Evolutionary conservation across 2,113 vertebrate species (phyloP), one percentile per base, ranked within the genome.

Genomic region (Aleadryas rufinucha): DNA sequence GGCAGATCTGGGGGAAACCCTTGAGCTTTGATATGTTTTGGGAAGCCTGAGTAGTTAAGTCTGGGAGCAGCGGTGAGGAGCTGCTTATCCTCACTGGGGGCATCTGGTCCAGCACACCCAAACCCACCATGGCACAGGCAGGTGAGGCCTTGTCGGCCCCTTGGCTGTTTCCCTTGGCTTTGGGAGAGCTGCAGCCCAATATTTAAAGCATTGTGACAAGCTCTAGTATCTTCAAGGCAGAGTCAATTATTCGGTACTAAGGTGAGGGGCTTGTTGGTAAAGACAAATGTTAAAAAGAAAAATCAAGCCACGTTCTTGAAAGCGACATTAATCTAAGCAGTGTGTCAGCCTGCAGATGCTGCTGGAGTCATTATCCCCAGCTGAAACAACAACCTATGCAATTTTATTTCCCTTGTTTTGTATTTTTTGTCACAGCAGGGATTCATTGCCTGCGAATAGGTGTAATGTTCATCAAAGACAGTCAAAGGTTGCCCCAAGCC

Each of bases 221-320:
- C 85, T 83, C 22, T 71, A 39, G 47, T 74, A 75, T 84, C 76
- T 84, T 80, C 52, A 66, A 92, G 79, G 69, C 47, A 77, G 75
- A 92, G 72, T 78, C 91, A 84, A 89, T 97, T 95, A 95, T 92
- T 80, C 0, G 5, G 80, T 92, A 64, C 83, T 89, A 86, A 87
- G 91, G 89, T 89, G 93, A 95, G 80, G 89, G 68, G 89, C 56
- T 87, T 88, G 60, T 84, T 90, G 89, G 59, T 85, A 77, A 93
- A 93, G 92, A 92, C 71, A 96, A 92, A 96, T 88, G 86, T 86
- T 95, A 86, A 86, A 80, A 93, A 79, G 90, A 80, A 90, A 84
- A 93, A 93, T 89, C 86, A 92, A 95, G 64, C 86, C 64, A 59
- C 1, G 13, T 72, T 92, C 72, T 84, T 95, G 93, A 91, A 89